Evolutionary conservation across 2,888 invertebrate species (phyloP).

Genomic region (Andrena praecox): DNA sequence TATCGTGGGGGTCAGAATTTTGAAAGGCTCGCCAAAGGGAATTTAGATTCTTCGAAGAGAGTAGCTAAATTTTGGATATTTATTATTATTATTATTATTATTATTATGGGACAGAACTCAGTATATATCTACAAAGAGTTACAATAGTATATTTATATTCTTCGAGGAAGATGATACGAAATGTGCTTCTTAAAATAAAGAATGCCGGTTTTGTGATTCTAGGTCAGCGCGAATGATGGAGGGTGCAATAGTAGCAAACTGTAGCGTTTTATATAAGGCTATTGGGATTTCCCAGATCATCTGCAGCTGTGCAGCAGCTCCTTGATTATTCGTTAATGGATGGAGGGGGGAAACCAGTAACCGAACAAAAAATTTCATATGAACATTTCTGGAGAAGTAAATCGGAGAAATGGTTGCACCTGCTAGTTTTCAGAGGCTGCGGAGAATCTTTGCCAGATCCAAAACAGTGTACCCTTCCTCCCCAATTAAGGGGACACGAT

Average conservation of each 20-base stretch:
- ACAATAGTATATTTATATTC: not conserved
- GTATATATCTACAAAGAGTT: no score
- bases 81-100: not conserved
- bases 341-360: no score
- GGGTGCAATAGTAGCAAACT: not conserved
- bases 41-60: not conserved
- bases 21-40: not conserved
- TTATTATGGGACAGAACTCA: no score
- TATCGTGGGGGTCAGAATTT: not conserved
- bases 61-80: not conserved
- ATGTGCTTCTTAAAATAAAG: not conserved
- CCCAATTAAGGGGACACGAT: not conserved
- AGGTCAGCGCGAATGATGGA: not conserved
- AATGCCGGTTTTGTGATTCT: not conserved
- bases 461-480: not conserved
- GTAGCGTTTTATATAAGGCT: not conserved
- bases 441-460: not conserved
- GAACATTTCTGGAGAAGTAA: not conserved
- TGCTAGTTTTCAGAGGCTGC: not conserved
- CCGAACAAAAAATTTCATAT: no score
- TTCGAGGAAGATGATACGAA: not conserved
- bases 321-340: not conserved
- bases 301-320: not conserved
- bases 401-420: not conserved
- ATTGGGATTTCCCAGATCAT: conserved; percentile 7